Conservation (phyloP, 2,797 vertebrate species). For the Hoplostethus atlanticus region DNA sequence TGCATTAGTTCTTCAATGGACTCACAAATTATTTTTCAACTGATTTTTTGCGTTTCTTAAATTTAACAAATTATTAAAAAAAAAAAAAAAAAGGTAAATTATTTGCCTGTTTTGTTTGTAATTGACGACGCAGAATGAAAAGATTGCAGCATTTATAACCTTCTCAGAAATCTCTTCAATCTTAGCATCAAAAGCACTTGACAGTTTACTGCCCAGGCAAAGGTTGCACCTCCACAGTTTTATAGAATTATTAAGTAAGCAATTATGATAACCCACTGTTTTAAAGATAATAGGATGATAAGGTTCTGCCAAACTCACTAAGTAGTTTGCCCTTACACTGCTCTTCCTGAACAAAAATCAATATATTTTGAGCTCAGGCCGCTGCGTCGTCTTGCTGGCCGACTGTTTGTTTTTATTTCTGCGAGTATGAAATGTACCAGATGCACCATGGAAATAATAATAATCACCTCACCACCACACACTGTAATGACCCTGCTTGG, state of each 20-base stretch:
- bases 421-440: constrained; percentile 34
- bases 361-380: constrained; percentile 56
- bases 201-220: constrained; percentile 82
- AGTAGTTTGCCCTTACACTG: constrained; percentile 65
- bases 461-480: constrained; percentile 16
- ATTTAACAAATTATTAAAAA: too few relatives aligned
- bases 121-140: constrained; percentile 38
- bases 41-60: too few relatives aligned
- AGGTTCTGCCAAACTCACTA: constrained; percentile 72
- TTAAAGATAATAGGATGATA: constrained; percentile 88
- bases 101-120: constrained; percentile 37
- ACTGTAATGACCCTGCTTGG: constrained; percentile 86
- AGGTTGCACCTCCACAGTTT: constrained; percentile 80
- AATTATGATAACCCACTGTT: constrained; percentile 88
- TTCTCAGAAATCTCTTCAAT: constrained; percentile 62
- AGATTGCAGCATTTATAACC: constrained; percentile 28
- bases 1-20: background rate
- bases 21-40: too few relatives aligned
- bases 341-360: constrained; percentile 66
- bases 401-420: constrained; percentile 47
- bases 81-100: background rate
- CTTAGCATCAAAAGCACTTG: constrained; percentile 78
- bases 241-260: constrained; percentile 93
- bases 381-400: constrained; percentile 31
- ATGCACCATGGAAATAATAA: constrained; percentile 22